These are phyloP conservation scores for Xanthorhoe spadicearia DNA, from an alignment of 2,888 invertebrate genomes.

Conservation along the genomic window DNA sequence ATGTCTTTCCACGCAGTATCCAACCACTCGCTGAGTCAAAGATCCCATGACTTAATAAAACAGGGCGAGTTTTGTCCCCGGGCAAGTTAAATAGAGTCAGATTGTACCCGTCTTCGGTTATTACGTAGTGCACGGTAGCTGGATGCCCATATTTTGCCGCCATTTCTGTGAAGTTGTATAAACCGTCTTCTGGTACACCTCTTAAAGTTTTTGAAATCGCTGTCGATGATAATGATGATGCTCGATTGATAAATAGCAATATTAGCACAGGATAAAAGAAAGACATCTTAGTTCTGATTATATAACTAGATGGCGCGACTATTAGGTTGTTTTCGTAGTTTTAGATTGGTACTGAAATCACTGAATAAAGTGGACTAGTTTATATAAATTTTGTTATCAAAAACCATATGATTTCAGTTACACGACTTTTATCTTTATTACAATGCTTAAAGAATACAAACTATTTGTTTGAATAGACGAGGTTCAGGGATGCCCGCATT, in stretches of 20 bases:
- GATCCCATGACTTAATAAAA: constrained; percentile 52
- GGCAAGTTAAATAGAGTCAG: constrained; percentile 49
- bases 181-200: constrained; percentile 33
- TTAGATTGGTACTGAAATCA: constrained; percentile 8
- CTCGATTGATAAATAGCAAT: neutral
- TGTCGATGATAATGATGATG: neutral
- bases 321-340: neutral
- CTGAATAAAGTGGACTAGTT: constrained; percentile 2
- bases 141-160: constrained; percentile 42
- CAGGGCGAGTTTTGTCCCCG: constrained; percentile 42
- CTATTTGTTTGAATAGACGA: constrained; percentile 18
- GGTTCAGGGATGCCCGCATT: constrained; percentile 31
- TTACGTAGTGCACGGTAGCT: constrained; percentile 44
- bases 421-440: neutral
- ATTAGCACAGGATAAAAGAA: constrained; percentile 6
- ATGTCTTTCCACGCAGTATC: constrained; percentile 49
- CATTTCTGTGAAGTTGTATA: constrained; percentile 42
- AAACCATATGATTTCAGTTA: neutral
- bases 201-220: constrained; percentile 18
- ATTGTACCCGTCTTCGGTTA: constrained; percentile 57
- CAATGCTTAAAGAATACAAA: constrained; percentile 1
- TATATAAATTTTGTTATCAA: constrained; percentile 24
- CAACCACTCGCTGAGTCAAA: constrained; percentile 51
- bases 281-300: constrained; percentile 9
- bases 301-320: constrained; percentile 4